Conservation (phyloP, 2,888 invertebrate genomes). For the Eilema depressum region DNA sequence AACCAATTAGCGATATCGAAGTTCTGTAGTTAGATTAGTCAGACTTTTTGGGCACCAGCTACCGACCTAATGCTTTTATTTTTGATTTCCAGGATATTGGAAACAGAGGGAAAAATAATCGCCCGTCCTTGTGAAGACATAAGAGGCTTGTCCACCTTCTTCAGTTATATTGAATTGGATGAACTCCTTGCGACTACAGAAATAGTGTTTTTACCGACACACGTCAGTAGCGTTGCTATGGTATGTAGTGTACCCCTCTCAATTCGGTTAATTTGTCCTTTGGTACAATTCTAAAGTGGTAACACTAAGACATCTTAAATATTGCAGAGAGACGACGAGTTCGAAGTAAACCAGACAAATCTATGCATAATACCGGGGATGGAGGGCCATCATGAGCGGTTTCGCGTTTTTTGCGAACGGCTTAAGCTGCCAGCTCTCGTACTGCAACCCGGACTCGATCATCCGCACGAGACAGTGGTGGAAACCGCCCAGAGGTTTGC, state of each 20-base stretch:
- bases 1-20: no score
- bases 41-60: no score
- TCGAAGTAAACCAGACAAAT: conserved; percentile 53
- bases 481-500: conserved; percentile 60
- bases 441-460: conserved; percentile 62
- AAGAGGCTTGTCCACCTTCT: conserved; percentile 18
- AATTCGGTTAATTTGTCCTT: neutral
- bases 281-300: neutral
- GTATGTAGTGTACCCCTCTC: neutral
- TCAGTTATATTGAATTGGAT: conserved; percentile 57
- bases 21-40: no score
- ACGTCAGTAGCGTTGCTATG: conserved; percentile 29
- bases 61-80: neutral
- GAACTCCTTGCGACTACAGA: conserved; percentile 67
- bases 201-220: conserved; percentile 60
- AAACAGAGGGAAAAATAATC: conserved; percentile 9
- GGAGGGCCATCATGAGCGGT: conserved; percentile 62
- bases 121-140: neutral
- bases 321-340: conserved; percentile 60
- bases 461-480: conserved; percentile 53
- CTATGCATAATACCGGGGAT: conserved; percentile 64
- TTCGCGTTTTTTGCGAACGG: conserved; percentile 56
- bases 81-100: conserved; percentile 9
- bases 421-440: conserved; percentile 61
- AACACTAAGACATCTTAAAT: conserved; percentile 5